A percentile compares a stretch with the other conserved stretches of the same genome.
Evolutionary conservation across 2,888 invertebrate genomes (phyloP).

Genomic region (Neoaliturus tenellus): DNA sequence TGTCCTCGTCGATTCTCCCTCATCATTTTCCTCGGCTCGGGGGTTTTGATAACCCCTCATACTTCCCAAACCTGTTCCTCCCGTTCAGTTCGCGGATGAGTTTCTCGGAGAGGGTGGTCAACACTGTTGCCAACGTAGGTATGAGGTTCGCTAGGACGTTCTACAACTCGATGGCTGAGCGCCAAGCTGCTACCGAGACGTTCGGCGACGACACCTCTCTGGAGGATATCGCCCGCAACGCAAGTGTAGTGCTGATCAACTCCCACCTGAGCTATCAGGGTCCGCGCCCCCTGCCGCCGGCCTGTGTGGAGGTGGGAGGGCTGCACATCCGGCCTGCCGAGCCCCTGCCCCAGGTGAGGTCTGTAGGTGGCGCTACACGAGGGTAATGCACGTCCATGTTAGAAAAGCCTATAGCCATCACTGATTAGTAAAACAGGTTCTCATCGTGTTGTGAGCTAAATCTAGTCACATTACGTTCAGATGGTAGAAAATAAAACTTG

Average conservation of each 20-base stretch:
- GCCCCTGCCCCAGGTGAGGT: conserved; percentile 64
- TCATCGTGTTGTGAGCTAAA: too few relatives aligned
- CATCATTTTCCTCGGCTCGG: conserved; percentile 61
- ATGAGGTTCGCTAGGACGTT: conserved; percentile 17
- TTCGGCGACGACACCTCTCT: conserved; percentile 40
- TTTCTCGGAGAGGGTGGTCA: conserved; percentile 66
- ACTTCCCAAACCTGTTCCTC: conserved; percentile 65
- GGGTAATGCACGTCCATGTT: too few relatives aligned
- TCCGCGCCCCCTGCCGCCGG: conserved; percentile 72
- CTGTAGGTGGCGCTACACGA: neutral
- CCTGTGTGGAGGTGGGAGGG: conserved; percentile 75
- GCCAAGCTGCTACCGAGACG: conserved; percentile 25
- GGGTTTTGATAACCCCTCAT: conserved; percentile 65
- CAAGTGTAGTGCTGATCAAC: conserved; percentile 74
- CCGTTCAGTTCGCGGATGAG: conserved; percentile 66
- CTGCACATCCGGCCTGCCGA: conserved; percentile 73
- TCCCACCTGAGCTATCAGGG: conserved; percentile 73
- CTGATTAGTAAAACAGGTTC: too few relatives aligned
- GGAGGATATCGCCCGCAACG: conserved; percentile 67
- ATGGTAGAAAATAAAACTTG: too few relatives aligned
- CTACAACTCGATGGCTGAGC: conserved; percentile 15
- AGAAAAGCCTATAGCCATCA: too few relatives aligned
- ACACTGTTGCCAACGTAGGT: conserved; percentile 58
- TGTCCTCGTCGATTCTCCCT: conserved; percentile 63
- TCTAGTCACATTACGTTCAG: too few relatives aligned